A percentile compares a stretch with the other conserved stretches of the same genome.
Evolutionary conservation across 1,140 invertebrate species (phyloP).

Genomic region (Drosophila nikananu): DNA sequence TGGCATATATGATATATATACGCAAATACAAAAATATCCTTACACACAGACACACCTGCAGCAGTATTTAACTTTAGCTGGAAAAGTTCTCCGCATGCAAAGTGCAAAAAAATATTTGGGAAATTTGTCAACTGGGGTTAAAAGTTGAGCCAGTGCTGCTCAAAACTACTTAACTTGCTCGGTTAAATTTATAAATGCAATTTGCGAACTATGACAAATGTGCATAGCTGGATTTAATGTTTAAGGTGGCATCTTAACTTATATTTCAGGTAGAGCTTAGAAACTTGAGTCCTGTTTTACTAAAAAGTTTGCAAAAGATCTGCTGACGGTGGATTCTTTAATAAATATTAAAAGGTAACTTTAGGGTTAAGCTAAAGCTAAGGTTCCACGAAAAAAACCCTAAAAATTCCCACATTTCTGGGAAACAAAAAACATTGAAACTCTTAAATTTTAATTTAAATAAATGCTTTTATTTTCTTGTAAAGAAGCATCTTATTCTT

Average conservation of each 20-base stretch:
- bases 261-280: not conserved
- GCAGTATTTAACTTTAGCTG: conserved; percentile 52
- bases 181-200: conserved; percentile 32
- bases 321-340: no score
- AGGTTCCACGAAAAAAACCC: not conserved
- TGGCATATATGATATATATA: not conserved
- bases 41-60: conserved; percentile 4
- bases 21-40: conserved; percentile 40
- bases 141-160: conserved; percentile 26
- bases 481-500: not conserved
- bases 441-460: not conserved
- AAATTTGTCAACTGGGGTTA: conserved; percentile 55
- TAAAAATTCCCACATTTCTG: not conserved
- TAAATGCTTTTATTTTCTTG: not conserved
- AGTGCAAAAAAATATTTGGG: conserved; percentile 38
- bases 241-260: no score
- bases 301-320: not conserved
- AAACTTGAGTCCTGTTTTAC: not conserved
- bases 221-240: not conserved
- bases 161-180: conserved; percentile 29
- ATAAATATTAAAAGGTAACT: no score
- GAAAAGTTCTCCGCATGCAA: conserved; percentile 46
- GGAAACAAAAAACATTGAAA: not conserved
- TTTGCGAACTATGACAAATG: conserved; percentile 27
- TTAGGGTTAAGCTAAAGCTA: not conserved